Conservation (phyloP, 2,888 invertebrate species). For the Nephrotoma appendiculata region DNA sequence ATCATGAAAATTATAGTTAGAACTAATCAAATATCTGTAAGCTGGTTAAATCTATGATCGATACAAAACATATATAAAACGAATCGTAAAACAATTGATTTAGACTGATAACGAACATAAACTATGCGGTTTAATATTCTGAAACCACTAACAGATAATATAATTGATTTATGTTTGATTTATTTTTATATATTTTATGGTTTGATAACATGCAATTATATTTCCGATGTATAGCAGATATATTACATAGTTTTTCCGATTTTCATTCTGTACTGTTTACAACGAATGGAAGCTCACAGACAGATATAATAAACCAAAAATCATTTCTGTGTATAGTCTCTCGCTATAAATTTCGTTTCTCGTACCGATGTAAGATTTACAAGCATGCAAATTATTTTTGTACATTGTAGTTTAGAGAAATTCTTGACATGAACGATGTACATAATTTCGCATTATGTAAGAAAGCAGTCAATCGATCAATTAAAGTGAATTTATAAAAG, state of each 20-base stretch:
- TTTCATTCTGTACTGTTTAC: not conserved
- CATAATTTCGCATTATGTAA: not conserved
- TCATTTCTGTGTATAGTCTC: not conserved
- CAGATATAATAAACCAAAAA: not conserved
- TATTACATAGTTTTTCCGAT: not conserved
- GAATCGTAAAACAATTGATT: not conserved
- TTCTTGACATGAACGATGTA: not conserved
- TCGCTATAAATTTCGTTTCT: not conserved
- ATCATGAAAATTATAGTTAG: no score
- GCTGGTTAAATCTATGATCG: not conserved
- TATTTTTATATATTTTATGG: not conserved
- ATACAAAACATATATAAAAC: not conserved
- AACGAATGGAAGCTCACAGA: not conserved
- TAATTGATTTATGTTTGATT: not conserved
- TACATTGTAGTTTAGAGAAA: not conserved
- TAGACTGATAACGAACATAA: not conserved
- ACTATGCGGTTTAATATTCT: not conserved
- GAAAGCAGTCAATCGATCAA: not conserved
- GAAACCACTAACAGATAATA: not conserved
- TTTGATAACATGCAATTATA: not conserved
- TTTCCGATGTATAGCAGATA: not conserved
- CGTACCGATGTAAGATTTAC: not conserved
- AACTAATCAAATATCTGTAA: no score
- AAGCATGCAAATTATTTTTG: not conserved
- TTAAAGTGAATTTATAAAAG: not conserved